phyloP scores from a whole-genome alignment of 2,113 vertebrate species.

The Tinamus guttatus region DNA sequence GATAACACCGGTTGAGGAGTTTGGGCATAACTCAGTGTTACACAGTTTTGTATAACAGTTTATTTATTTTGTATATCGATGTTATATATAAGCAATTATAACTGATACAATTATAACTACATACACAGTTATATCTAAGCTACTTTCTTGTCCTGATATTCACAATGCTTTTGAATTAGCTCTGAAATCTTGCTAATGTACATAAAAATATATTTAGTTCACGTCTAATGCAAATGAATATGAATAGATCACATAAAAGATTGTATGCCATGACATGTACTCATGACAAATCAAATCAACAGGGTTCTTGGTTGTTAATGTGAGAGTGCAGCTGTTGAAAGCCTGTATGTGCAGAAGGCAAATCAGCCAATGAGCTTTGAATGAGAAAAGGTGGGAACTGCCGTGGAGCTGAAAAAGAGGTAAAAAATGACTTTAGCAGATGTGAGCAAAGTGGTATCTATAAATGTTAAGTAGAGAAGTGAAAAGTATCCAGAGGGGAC shows the following conservation, averaged over 20 bases:
- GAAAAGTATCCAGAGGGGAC: not conserved
- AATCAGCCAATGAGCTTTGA: not conserved
- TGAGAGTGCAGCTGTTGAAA: conserved; percentile 14
- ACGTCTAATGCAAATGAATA: not conserved
- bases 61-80: too few relatives aligned
- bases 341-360: not conserved
- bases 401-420: not conserved
- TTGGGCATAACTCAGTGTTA: not conserved
- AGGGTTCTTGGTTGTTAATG: conserved; percentile 28
- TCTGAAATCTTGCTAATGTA: not conserved
- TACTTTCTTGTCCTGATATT: not conserved
- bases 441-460: not conserved
- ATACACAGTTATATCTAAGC: not conserved
- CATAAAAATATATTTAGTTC: conserved; percentile 22
- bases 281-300: conserved; percentile 28
- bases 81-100: too few relatives aligned
- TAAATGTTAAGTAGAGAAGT: not conserved
- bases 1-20: not conserved
- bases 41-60: too few relatives aligned
- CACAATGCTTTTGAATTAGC: not conserved
- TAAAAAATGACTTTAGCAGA: not conserved
- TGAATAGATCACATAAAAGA: not conserved
- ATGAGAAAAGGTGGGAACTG: not conserved
- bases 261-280: not conserved
- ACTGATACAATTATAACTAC: too few relatives aligned